Evolutionary conservation across 2,797 vertebrate species (phyloP).

Genomic region (Columba guinea): DNA sequence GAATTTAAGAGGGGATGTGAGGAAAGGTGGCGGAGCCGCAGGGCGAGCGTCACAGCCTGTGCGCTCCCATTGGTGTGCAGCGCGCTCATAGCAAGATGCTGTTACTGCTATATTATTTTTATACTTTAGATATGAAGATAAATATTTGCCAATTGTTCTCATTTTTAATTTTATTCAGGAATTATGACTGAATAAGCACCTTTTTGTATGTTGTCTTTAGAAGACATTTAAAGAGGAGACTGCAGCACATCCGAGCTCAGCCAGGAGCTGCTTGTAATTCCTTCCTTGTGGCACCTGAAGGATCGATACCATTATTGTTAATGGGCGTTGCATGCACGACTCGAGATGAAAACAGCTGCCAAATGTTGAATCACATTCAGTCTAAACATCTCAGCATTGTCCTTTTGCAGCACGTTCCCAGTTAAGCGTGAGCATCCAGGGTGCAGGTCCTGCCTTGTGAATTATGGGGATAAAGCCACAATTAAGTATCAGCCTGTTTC

Average conservation of each 20-base stretch:
- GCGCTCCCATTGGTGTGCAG: not conserved
- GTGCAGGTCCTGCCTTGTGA: no score
- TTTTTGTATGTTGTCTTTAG: not conserved
- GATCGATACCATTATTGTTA: not conserved
- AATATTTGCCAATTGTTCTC: not conserved
- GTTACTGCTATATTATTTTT: not conserved
- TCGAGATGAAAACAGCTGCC: not conserved
- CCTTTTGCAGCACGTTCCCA: not conserved
- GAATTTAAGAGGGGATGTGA: not conserved
- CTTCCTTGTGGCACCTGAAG: not conserved
- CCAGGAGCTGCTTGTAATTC: not conserved
- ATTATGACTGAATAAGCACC: not conserved
- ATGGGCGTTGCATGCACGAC: not conserved
- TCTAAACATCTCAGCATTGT: accelerated
- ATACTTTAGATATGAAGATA: not conserved
- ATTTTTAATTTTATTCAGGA: not conserved
- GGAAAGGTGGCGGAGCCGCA: not conserved
- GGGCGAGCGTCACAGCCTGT: not conserved
- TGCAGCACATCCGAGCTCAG: not conserved
- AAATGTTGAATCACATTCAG: not conserved
- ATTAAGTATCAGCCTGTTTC: accelerated
- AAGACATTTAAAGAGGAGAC: not conserved
- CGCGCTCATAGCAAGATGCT: no score
- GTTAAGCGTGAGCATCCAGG: not conserved
- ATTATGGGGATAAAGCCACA: not conserved